Conservation (phyloP, 2,888 invertebrate genomes). For the Campoplex capitator region DNA sequence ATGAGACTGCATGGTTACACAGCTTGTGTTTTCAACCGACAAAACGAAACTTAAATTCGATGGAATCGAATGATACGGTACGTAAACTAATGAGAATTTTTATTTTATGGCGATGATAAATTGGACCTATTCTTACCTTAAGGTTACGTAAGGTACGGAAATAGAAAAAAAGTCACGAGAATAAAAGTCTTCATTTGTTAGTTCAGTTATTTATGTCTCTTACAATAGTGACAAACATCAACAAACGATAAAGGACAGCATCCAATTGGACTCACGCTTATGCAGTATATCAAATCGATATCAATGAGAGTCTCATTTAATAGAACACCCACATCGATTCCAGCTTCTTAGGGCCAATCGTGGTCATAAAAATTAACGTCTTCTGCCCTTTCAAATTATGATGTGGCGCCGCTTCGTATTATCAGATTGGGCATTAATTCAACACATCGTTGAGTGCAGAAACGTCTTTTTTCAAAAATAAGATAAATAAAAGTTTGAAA, state of each 20-base stretch:
- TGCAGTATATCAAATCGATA: conserved; percentile 34
- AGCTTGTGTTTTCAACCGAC: neutral
- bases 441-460: neutral
- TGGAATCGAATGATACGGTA: neutral
- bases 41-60: neutral
- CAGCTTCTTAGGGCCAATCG: conserved; percentile 35
- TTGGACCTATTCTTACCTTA: neutral
- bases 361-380: conserved; percentile 57
- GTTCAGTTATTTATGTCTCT: neutral
- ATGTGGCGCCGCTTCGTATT: conserved; percentile 41
- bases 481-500: neutral
- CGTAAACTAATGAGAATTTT: neutral
- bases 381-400: conserved; percentile 39
- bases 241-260: conserved; percentile 51
- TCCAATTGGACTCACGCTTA: conserved; percentile 45
- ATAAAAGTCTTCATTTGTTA: conserved; percentile 27
- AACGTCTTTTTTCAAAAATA: neutral
- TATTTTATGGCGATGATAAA: conserved; percentile 10
- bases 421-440: conserved; percentile 1
- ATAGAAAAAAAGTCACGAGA: neutral
- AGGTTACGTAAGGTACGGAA: neutral
- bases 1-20: neutral
- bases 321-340: conserved; percentile 58
- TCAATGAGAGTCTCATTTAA: conserved; percentile 25
- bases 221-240: conserved; percentile 46